phyloP scores from a whole-genome alignment of 92 coral and sea anemone genomes.

The Epizoanthus ramosus region DNA sequence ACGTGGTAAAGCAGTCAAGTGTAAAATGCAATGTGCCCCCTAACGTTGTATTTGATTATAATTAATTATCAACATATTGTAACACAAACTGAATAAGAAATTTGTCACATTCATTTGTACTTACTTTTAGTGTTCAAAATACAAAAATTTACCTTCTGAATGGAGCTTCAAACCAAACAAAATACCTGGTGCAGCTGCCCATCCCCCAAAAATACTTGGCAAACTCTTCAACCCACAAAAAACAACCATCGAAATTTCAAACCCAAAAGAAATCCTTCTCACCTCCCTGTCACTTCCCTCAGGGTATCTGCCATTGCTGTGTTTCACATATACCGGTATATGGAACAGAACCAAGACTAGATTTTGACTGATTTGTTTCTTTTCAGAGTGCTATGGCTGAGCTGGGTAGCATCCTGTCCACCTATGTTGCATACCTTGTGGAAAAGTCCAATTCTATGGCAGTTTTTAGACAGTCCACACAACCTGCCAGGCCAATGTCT shows the following conservation, averaged over 20 bases:
- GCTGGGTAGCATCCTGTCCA: no score
- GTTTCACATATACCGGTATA: slow-evolving; percentile 1
- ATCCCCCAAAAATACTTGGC: no score
- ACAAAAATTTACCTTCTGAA: no score
- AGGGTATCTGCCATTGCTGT: slow-evolving; percentile 11
- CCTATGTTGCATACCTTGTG: neutral
- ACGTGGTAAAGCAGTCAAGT: no score
- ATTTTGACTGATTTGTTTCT: neutral
- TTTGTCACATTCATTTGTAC: no score
- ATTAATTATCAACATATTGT: no score
- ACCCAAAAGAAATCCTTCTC: neutral
- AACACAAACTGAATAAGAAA: no score
- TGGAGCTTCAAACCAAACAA: no score
- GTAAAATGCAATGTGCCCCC: neutral
- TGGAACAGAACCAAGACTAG: slow-evolving; percentile 4
- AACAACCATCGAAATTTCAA: neutral
- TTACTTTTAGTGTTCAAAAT: no score
- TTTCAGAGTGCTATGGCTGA: no score
- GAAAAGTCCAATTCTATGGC: neutral
- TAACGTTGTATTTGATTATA: no score
- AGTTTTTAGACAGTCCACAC: neutral
- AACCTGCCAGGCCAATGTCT: neutral
- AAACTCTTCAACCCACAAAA: neutral
- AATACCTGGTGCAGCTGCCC: no score
- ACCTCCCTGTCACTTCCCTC: neutral